Base-by-base conservation (phyloP, 2,888 invertebrate genomes). In the Lymantria monacha region DNA sequence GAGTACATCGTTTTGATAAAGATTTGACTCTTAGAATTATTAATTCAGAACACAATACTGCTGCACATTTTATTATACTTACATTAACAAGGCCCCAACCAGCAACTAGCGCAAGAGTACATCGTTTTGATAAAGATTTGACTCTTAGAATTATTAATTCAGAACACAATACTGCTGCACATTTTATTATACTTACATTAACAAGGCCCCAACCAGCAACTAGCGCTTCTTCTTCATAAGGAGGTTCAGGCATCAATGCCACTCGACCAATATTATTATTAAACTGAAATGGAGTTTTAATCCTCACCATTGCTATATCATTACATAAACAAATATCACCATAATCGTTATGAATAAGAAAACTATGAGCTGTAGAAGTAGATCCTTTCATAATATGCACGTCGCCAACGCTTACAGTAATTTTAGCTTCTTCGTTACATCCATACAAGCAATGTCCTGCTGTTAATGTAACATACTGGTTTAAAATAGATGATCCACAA, bases 41-140 rank as follows among this genome's bases (percentile, higher is more conserved):
- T n/a, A n/a, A n/a, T n/a, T n/a, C n/a, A n/a, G n/a, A n/a, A n/a
- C n/a, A n/a, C n/a, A n/a, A n/a, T n/a, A n/a, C n/a, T n/a, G 22
- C 22, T 22, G 5, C 22, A 22, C 22, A 22, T 3, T 2, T 22
- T 22, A 22, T 22, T 15, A 31, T 43, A 68, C 79, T 73, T 53
- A 82, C 83, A 48, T 76, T 49, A 10, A 63, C 49, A 3, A 70
- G 5, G 0, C 83, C 84, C 82, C 84, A 84, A 0, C 82, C 84
- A 8, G 80, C 78, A 1, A 79, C 59, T 1, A 40, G 31, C 7
- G n/a, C n/a, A n/a, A n/a, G n/a, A n/a, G n/a, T n/a, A n/a, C n/a
- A n/a, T n/a, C n/a, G n/a, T n/a, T n/a, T n/a, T n/a, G n/a, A n/a
- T n/a, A n/a, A n/a, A n/a, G n/a, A n/a, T n/a, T n/a, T n/a, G n/a